Percentiles rank a stretch among this genome's conserved stretches.
Evolutionary conservation across 2,797 vertebrate genomes (phyloP).

Genomic region (Pachyuromys duprasi): DNA sequence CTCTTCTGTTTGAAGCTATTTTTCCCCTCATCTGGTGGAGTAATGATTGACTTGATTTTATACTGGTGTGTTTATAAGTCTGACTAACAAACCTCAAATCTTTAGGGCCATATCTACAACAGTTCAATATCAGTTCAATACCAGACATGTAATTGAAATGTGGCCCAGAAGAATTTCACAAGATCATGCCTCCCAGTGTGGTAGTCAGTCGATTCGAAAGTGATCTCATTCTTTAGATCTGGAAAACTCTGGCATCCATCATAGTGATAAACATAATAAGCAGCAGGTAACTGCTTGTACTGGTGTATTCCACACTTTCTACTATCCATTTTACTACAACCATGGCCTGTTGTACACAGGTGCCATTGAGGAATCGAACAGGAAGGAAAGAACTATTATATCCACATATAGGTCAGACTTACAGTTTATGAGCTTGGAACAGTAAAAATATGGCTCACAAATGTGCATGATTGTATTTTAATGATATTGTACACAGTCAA

Average conservation of each 20-base stretch:
- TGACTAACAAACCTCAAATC: not conserved
- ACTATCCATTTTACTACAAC: not conserved
- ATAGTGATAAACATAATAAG: not conserved
- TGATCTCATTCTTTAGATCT: not conserved
- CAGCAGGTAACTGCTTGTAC: not conserved
- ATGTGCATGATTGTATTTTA: not conserved
- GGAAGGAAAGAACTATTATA: not conserved
- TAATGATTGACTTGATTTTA: not conserved
- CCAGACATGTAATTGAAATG: constrained; percentile 3
- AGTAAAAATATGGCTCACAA: not conserved
- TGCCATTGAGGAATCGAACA: not conserved
- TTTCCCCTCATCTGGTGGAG: not conserved
- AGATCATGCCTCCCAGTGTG: not conserved
- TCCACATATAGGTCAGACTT: not conserved
- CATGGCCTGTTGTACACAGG: not conserved
- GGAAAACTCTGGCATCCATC: not conserved
- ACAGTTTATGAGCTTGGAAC: not conserved
- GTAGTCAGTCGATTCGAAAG: not conserved
- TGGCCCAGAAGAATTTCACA: not conserved
- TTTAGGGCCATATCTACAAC: not conserved
- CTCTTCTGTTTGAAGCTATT: not conserved
- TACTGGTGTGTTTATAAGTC: constrained; percentile 18
- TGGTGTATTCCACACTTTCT: not conserved
- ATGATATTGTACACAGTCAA: not conserved
- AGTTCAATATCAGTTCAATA: not conserved